Conservation (phyloP, 2,888 invertebrate genomes). For the Drosophila barbarae region DNA sequence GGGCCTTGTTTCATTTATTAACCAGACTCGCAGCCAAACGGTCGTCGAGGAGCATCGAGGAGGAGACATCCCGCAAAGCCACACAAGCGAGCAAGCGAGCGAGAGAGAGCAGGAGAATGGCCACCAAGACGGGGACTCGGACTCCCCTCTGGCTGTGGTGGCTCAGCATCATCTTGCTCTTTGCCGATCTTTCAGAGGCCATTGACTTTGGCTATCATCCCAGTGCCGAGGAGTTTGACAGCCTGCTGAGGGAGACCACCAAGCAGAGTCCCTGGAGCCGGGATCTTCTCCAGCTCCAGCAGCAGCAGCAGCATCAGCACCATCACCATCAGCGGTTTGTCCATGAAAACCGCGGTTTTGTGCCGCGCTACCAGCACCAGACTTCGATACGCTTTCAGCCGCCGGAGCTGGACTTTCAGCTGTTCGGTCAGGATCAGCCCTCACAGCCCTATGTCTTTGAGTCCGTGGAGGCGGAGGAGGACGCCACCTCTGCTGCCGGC, state of each 20-base stretch:
- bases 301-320: not conserved
- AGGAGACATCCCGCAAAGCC: constrained; percentile 11
- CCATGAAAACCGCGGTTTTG: constrained; percentile 42
- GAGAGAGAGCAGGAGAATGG: not conserved
- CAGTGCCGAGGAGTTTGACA: constrained; percentile 77
- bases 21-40: constrained; percentile 59
- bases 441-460: constrained; percentile 48
- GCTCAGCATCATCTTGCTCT: constrained; percentile 48
- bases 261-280: constrained; percentile 11
- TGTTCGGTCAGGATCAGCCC: constrained; percentile 44
- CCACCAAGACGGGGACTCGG: not conserved
- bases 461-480: constrained; percentile 31
- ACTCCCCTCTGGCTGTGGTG: not conserved
- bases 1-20: constrained; percentile 61
- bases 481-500: not conserved
- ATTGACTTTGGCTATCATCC: constrained; percentile 77
- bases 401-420: constrained; percentile 61
- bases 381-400: constrained; percentile 28
- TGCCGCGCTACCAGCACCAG: constrained; percentile 62
- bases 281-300: constrained; percentile 11
- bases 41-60: constrained; percentile 29
- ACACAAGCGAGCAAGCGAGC: not conserved
- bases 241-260: constrained; percentile 48
- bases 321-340: constrained; percentile 3
- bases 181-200: constrained; percentile 44